Percentiles rank a stretch among this genome's conserved stretches.
Conservation (phyloP, 2,113 vertebrate species). For the Toxotes chatareus region DNA sequence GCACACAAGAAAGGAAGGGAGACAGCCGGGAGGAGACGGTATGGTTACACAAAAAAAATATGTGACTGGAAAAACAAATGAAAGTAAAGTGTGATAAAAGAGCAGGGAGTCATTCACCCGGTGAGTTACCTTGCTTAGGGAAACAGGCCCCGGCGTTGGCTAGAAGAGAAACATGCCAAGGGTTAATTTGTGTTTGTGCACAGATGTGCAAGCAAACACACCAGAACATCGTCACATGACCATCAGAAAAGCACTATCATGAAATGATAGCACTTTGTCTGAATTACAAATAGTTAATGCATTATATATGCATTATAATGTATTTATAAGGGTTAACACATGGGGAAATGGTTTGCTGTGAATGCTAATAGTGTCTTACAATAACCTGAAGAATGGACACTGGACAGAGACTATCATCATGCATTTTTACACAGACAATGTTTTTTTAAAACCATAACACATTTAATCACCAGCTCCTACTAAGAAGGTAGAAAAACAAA, state of each 20-base stretch:
- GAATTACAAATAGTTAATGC: slow-evolving; percentile 63
- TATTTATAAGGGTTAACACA: slow-evolving; percentile 59
- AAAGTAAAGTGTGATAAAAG: slow-evolving; percentile 41
- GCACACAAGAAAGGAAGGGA: slow-evolving; percentile 43
- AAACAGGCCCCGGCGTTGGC: slow-evolving; percentile 84
- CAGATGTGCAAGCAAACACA: slow-evolving; percentile 70
- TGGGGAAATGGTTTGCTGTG: slow-evolving; percentile 42
- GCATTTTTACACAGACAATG: slow-evolving; percentile 25
- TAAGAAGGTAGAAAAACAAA: slow-evolving; percentile 28
- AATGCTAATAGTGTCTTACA: slow-evolving; percentile 44
- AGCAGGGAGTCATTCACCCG: slow-evolving; percentile 61
- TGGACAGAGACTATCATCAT: slow-evolving; percentile 23
- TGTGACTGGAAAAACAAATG: slow-evolving; percentile 52
- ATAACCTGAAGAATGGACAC: slow-evolving; percentile 29
- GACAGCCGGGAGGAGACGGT: slow-evolving; percentile 35
- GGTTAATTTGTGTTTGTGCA: slow-evolving; percentile 82
- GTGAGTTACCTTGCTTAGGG: slow-evolving; percentile 85
- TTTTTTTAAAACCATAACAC: slow-evolving; percentile 18
- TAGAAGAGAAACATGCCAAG: slow-evolving; percentile 84
- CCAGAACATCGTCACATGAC: slow-evolving; percentile 49
- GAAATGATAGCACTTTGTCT: slow-evolving; percentile 61
- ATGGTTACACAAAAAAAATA: slow-evolving; percentile 47
- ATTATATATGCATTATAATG: slow-evolving; percentile 72
- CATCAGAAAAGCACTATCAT: slow-evolving; percentile 66
- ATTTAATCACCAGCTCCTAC: neutral